Evolutionary conservation across 2,797 vertebrate genomes (phyloP), one percentile per base, ranked within the genome.

Genomic region (Gephyroberyx darwinii): DNA sequence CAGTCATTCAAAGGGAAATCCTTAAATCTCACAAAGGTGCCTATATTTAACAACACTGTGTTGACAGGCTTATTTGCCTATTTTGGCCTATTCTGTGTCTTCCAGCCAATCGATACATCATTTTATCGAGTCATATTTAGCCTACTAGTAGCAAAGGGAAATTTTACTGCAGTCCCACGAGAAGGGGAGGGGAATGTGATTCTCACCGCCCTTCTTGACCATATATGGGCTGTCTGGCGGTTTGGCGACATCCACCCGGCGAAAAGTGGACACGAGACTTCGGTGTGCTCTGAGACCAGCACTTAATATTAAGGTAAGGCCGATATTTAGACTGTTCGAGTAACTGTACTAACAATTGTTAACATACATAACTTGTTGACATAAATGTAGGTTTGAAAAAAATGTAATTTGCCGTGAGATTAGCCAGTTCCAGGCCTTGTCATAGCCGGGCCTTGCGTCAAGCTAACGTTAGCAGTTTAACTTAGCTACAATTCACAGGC

Each of bases 141-240:
- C 26, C 0, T 7, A 13, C 37, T 30, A n/a, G 8, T 4, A 26
- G 6, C 10, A 14, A 62, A 58, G 0, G 1, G 51, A 19, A 5
- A 4, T 55, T 77, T 77, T 68, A 59, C 86, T 77, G 89, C 88
- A 87, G 87, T 83, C 74, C 64, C 65, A 41, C 2, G 48, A 67
- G 43, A 80, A 74, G 73, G 69, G 85, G 91, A 1, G 83, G 85
- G 20, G 0, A 14, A 33, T 0, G 31, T 0, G 1, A 0, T 1
- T 20, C 1, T 66, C 65, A 0, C 80, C 90, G 86, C 91, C 92
- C 84, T 17, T 7, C 43, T 16, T 76, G 37, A 33, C 91, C 90
- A 81, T 90, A 90, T 91, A 90, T 88, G 91, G 90, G 53, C 30
- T 35, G 89, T 91, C 90, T 91, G 84, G 69, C 77, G 83, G 81